Evolutionary conservation across 2,797 vertebrate genomes (phyloP).

Genomic region (Huso huso): DNA sequence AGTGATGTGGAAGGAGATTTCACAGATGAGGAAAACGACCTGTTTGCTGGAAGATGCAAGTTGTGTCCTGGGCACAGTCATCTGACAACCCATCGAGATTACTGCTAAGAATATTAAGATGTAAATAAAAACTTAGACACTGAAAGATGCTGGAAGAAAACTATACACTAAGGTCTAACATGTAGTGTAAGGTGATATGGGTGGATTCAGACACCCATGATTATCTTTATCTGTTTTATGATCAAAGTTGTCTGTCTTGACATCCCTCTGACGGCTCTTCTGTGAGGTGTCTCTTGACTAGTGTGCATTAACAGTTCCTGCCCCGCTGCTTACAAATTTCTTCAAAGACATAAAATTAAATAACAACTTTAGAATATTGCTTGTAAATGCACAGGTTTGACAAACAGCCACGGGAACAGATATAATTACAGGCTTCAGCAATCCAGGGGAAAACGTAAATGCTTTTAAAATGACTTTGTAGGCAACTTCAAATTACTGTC

Average conservation of each 20-base stretch:
- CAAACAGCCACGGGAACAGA: background rate
- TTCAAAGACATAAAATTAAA: slow-evolving; percentile 27
- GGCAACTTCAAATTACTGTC: slow-evolving; percentile 11
- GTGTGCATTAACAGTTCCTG: slow-evolving; percentile 33
- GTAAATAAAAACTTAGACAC: too few relatives aligned
- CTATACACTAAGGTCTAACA: too few relatives aligned
- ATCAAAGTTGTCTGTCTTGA: slow-evolving; percentile 27
- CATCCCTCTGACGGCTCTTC: slow-evolving; percentile 21
- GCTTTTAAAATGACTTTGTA: background rate
- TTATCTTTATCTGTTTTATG: slow-evolving; percentile 15
- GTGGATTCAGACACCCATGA: background rate
- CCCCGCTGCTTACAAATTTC: slow-evolving; percentile 22
- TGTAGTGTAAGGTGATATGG: background rate
- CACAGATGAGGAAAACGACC: too few relatives aligned
- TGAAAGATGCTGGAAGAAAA: too few relatives aligned
- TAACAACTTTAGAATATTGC: background rate
- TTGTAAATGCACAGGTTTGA: background rate
- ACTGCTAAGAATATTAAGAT: too few relatives aligned
- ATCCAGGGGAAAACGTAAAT: slow-evolving; percentile 19
- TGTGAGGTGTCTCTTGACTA: slow-evolving; percentile 26
- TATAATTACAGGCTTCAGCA: slow-evolving; percentile 42
- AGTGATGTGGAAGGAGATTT: too few relatives aligned
- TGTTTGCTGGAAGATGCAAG: too few relatives aligned
- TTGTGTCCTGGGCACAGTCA: too few relatives aligned
- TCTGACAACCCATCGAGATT: too few relatives aligned